A percentile compares a stretch with the other conserved stretches of the same genome.
phyloP scores from a whole-genome alignment of 2,888 invertebrate genomes.

The Nemoura dubitans region DNA sequence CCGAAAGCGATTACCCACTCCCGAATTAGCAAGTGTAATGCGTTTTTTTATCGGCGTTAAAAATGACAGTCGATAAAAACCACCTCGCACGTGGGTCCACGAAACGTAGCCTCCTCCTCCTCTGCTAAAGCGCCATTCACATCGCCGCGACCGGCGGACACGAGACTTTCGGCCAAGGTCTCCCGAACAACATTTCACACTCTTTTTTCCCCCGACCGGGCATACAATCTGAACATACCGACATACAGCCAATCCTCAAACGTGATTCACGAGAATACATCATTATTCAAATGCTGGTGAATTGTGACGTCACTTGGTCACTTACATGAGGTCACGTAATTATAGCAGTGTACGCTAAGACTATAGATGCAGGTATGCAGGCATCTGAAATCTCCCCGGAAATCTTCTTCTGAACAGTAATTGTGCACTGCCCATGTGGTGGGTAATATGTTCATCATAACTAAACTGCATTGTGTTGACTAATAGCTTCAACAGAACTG shows the following conservation, averaged over 20 bases:
- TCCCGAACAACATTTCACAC: neutral
- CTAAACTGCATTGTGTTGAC: neutral
- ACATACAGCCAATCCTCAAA: neutral
- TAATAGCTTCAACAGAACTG: conserved; percentile 7
- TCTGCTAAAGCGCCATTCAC: neutral
- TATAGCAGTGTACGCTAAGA: neutral
- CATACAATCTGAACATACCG: neutral
- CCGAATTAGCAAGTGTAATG: conserved; percentile 1
- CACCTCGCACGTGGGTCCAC: neutral
- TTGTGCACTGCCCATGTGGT: neutral
- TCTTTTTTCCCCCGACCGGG: neutral
- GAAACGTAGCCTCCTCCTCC: neutral
- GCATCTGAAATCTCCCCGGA: neutral
- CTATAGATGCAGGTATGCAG: conserved; percentile 12
- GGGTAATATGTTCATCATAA: neutral
- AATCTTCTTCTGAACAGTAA: neutral
- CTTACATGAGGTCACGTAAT: neutral
- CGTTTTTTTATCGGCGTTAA: neutral
- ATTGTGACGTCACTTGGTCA: neutral
- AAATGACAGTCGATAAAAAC: neutral
- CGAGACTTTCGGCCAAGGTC: neutral
- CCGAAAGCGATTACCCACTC: neutral
- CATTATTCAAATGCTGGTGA: neutral
- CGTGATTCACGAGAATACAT: neutral
- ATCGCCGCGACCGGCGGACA: neutral